Conservation (phyloP, 2,113 vertebrate species). For the Zosterops japonicus region DNA sequence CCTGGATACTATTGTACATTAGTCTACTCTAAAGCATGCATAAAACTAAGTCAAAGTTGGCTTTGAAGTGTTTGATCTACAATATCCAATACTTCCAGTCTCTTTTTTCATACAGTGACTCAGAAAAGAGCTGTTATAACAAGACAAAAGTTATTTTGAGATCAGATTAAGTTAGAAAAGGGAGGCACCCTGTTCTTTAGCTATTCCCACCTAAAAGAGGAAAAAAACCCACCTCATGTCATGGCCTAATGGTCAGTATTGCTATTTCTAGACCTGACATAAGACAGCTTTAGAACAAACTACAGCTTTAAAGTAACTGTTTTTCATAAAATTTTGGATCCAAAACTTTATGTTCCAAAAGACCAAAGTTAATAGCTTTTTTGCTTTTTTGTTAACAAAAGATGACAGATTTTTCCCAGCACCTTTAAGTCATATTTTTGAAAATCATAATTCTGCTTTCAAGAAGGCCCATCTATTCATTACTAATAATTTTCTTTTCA, state of each 20-base stretch:
- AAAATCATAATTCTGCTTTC: constrained; percentile 7
- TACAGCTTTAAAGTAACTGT: not conserved
- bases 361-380: not conserved
- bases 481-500: constrained; percentile 16
- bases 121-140: constrained; percentile 31
- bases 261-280: constrained; percentile 25
- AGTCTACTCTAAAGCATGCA: constrained; percentile 51
- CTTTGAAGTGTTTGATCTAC: constrained; percentile 52
- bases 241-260: not conserved
- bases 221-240: not conserved
- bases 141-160: constrained; percentile 58
- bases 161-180: constrained; percentile 45
- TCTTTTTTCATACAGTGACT: constrained; percentile 48
- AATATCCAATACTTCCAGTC: constrained; percentile 34
- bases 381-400: constrained; percentile 28
- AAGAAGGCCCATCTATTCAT: constrained; percentile 16
- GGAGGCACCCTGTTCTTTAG: constrained; percentile 7
- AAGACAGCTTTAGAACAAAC: constrained; percentile 7
- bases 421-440: constrained; percentile 29
- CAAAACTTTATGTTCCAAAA: not conserved
- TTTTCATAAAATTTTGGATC: constrained; percentile 24
- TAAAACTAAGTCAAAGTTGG: constrained; percentile 59
- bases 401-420: constrained; percentile 40
- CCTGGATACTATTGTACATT: constrained; percentile 56
- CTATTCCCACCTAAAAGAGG: constrained; percentile 3